phyloP scores from a whole-genome alignment of 2,113 vertebrate species.

The Halichoeres trimaculatus region DNA sequence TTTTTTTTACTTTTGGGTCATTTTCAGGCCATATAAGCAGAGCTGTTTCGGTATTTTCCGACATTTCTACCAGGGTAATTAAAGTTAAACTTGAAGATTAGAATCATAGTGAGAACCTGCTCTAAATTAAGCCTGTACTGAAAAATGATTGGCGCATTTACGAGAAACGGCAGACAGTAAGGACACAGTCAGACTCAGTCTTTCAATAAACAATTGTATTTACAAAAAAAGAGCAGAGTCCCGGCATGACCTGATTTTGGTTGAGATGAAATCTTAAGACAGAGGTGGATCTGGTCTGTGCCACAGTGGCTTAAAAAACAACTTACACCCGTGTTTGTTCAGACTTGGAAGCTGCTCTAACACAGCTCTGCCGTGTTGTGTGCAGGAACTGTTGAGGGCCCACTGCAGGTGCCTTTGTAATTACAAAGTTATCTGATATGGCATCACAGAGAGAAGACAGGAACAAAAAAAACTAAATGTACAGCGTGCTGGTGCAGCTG shows the following conservation, averaged over 20 bases:
- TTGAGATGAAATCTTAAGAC: slow-evolving; percentile 32
- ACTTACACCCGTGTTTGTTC: slow-evolving; percentile 49
- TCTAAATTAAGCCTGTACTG: background rate
- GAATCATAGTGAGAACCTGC: background rate
- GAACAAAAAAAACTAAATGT: slow-evolving; percentile 49
- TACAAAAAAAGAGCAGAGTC: slow-evolving; percentile 60
- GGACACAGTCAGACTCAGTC: slow-evolving; percentile 35
- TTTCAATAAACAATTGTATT: slow-evolving; percentile 74
- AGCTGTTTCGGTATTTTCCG: too few relatives aligned
- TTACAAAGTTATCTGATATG: slow-evolving; percentile 74
- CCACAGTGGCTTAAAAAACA: slow-evolving; percentile 44
- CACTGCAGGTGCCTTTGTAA: slow-evolving; percentile 55
- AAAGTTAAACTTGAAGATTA: background rate
- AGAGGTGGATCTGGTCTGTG: slow-evolving; percentile 42
- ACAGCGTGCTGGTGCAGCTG: slow-evolving; percentile 64
- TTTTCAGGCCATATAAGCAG: too few relatives aligned
- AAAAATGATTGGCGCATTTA: background rate
- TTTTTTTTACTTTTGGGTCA: too few relatives aligned
- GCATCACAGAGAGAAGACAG: slow-evolving; percentile 54
- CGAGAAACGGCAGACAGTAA: background rate
- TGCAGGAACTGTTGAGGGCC: slow-evolving; percentile 34
- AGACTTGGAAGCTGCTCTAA: slow-evolving; percentile 50
- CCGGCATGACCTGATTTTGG: slow-evolving; percentile 32
- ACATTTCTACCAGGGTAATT: too few relatives aligned
- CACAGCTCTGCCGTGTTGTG: slow-evolving; percentile 38